Base-by-base conservation (phyloP, 2,113 vertebrate genomes). In the Perccottus glenii region DNA sequence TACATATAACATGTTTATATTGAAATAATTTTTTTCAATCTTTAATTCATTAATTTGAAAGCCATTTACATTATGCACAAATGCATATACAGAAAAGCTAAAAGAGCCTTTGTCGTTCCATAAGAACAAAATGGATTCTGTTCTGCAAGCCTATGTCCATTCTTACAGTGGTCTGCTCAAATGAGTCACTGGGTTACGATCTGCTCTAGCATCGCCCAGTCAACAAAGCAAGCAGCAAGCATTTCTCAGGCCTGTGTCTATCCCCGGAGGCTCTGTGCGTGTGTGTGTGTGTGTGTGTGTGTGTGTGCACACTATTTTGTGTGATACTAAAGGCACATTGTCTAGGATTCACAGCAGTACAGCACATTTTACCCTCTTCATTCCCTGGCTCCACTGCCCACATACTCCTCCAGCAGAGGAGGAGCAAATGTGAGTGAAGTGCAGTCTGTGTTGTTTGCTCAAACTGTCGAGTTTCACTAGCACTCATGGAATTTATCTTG, bases 101-200 rank as follows among this genome's bases (percentile, higher is more conserved):
- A 66, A 19, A 51, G 51, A 44, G 16, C 62, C 49, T 83, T 81
- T 89, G 87, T 88, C 63, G 60, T 92, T 92, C 92, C 89, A 92
- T 63, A 80, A 85, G 62, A 58, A 92, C 91, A 91, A 88, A 92
- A 85, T 84, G 83, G 84, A 92, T 88, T 90, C 80, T 92, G 88
- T 93, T 93, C 87, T 70, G 65, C 82, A 88, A 84, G 81, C 57
- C 67, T 63, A 68, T 77, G 60, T 70, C 63, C 65, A 59, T 67
- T 78, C 78, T 27, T 73, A 87, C 71, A 63, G 79, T 36, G 77
- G 73, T 78, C 80, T 11, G 53, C 67, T 81, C 62, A 78, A 58
- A 80, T 84, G 84, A 88, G 73, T 86, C 84, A 85, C 64, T 15
- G 73, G 65, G 77, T 75, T 76, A 85, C 70, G 43, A 77, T 72